Conservation (phyloP, 2,888 invertebrate species). For the Agonopterix alstromeriana region DNA sequence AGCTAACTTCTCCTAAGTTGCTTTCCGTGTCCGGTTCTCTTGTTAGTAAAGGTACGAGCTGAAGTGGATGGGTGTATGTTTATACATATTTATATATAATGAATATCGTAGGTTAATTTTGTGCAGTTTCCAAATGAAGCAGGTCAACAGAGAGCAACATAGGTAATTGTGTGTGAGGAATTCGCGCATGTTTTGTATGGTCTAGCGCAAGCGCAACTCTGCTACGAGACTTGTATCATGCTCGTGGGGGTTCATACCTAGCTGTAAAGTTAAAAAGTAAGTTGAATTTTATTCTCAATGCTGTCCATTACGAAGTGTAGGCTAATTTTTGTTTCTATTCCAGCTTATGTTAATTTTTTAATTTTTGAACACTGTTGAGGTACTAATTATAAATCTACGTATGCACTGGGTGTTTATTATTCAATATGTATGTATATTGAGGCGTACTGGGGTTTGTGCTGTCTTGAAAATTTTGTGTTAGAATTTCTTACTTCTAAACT, state of each 20-base stretch:
- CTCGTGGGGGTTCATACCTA: slow-evolving; percentile 9
- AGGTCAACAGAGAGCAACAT: slow-evolving; percentile 15
- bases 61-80: slow-evolving; percentile 62
- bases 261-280: slow-evolving; percentile 13
- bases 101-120: slow-evolving; percentile 71
- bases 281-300: slow-evolving; percentile 21
- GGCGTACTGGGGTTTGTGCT: slow-evolving; percentile 50
- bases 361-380: slow-evolving; percentile 48
- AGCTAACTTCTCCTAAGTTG: slow-evolving; percentile 62
- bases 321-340: slow-evolving; percentile 50
- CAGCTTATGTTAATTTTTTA: slow-evolving; percentile 53
- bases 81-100: slow-evolving; percentile 70
- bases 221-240: slow-evolving; percentile 15
- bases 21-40: slow-evolving; percentile 45
- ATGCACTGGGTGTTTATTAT: slow-evolving; percentile 69
- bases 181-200: slow-evolving; percentile 22
- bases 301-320: slow-evolving; percentile 50
- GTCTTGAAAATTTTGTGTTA: slow-evolving; percentile 63
- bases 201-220: slow-evolving; percentile 11
- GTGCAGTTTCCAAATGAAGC: slow-evolving; percentile 57
- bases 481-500: slow-evolving; percentile 20
- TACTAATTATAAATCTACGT: slow-evolving; percentile 56
- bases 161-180: slow-evolving; percentile 20
- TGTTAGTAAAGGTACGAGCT: slow-evolving; percentile 34
- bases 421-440: slow-evolving; percentile 21